Evolutionary conservation across 2,113 vertebrate species (phyloP), one percentile per base, ranked within the genome.

Genomic region (Garra rufa): DNA sequence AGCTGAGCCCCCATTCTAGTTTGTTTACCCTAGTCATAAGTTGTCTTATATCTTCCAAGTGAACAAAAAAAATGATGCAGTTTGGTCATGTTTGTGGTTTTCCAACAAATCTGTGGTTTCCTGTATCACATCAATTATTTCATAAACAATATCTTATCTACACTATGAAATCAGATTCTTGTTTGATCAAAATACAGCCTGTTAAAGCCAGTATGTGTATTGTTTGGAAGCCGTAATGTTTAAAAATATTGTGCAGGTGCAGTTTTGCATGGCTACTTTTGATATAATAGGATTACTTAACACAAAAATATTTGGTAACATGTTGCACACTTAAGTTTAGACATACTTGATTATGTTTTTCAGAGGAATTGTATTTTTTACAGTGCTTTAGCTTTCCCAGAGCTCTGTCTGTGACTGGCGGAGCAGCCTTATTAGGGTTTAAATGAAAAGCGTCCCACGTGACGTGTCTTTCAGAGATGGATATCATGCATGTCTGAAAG

Each of bases 401-500:
- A 43, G n/a, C 46, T 67, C 46, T 21, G 17, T 79, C 13, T 11
- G 44, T 79, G 81, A 28, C 52, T 43, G 34, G n/a, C 50, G 13
- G 34, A 69, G 43, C 24, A 24, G 57, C 21, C 34, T 84, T 65
- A 15, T 65, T 9, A 21, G 48, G 50, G 19, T 41, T 52, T 43
- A 57, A 76, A 10, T 43, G 11, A 28, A 86, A 76, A 30, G 41
- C 34, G 3, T 41, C 14, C 61, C 57, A 57, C 55, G 48, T 83
- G 74, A 83, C 50, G 21, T 71, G 63, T 61, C 61, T 86, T 78
- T 73, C 41, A 73, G 73, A 73, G 26, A 48, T 70, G 19, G 41
- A 81, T 21, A 43, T 52, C 78, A 67, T 57, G 65, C 76, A 73
- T 80, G 76, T 85, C 65, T 73, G 28, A 85, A 80, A 59, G 76